Percentiles rank a stretch among this genome's conserved stretches.
Conservation (phyloP, 2,113 vertebrate species). For the Ammodytes dubius region DNA sequence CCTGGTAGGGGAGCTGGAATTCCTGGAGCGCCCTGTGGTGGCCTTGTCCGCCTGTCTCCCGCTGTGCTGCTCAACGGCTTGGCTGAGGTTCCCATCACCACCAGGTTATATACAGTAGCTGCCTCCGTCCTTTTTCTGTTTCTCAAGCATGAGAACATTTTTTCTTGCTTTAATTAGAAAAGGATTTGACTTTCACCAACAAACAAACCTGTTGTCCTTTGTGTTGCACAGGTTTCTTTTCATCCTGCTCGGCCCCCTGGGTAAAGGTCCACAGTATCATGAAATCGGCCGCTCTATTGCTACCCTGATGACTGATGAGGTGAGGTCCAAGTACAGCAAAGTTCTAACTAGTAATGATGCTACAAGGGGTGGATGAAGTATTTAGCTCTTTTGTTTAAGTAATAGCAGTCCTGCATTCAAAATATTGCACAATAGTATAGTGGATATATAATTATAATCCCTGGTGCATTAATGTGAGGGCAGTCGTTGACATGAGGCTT, state of each 20-base stretch:
- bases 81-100: conserved; percentile 97
- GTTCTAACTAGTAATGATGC: not conserved
- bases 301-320: conserved; percentile 99
- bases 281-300: conserved; percentile 98
- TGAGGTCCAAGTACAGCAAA: conserved; percentile 68
- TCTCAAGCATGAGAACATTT: not conserved
- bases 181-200: conserved; percentile 2
- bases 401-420: not conserved
- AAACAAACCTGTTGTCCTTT: conserved; percentile 23
- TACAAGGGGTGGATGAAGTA: not conserved
- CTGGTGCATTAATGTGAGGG: not conserved
- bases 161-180: conserved; percentile 2
- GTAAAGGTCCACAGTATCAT: conserved; percentile 97
- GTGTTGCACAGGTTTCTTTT: conserved; percentile 92
- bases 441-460: not conserved
- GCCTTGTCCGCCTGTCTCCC: conserved; percentile 95
- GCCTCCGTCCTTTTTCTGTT: not conserved
- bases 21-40: conserved; percentile 94
- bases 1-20: conserved; percentile 96
- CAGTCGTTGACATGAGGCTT: not conserved
- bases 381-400: not conserved
- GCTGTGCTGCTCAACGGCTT: conserved; percentile 94
- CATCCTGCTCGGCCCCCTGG: conserved; percentile 95
- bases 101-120: conserved; percentile 84
- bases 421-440: not conserved